These are phyloP conservation scores for Platyscelio sp. DNA, from an alignment of 2,888 invertebrate genomes.

Conservation along the genomic window DNA sequence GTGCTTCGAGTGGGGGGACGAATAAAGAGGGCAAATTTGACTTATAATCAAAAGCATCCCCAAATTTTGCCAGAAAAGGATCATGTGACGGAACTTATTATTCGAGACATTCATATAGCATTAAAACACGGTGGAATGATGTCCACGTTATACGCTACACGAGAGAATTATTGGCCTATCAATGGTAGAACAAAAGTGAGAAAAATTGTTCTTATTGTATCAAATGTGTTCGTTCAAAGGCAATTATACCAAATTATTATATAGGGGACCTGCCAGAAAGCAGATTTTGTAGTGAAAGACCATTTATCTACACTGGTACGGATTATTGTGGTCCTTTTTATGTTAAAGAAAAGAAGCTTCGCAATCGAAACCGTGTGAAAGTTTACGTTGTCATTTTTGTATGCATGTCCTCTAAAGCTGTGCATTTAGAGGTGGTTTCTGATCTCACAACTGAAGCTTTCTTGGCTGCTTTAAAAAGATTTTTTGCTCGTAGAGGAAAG, in stretches of 20 bases:
- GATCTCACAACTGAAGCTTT: conserved; percentile 77
- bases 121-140: conserved; percentile 54
- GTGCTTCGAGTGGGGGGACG: conserved; percentile 69
- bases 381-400: conserved; percentile 73
- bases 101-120: conserved; percentile 33
- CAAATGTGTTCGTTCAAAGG: conserved; percentile 68
- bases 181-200: conserved; percentile 49
- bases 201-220: conserved; percentile 49
- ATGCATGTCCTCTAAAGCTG: conserved; percentile 77
- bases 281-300: conserved; percentile 63
- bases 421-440: conserved; percentile 78
- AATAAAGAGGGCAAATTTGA: conserved; percentile 41
- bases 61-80: conserved; percentile 37
- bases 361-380: conserved; percentile 42
- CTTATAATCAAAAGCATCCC: conserved; percentile 57
- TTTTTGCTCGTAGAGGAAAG: conserved; percentile 77
- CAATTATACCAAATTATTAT: conserved; percentile 52
- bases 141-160: conserved; percentile 45
- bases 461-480: conserved; percentile 76
- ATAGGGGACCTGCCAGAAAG: conserved; percentile 75
- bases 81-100: conserved; percentile 53
- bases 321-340: conserved; percentile 75
- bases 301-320: conserved; percentile 74
- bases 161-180: conserved; percentile 60
- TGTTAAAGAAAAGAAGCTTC: conserved; percentile 71